Evolutionary conservation across 2,888 invertebrate genomes (phyloP).

Genomic region (Synergus gifuensis): DNA sequence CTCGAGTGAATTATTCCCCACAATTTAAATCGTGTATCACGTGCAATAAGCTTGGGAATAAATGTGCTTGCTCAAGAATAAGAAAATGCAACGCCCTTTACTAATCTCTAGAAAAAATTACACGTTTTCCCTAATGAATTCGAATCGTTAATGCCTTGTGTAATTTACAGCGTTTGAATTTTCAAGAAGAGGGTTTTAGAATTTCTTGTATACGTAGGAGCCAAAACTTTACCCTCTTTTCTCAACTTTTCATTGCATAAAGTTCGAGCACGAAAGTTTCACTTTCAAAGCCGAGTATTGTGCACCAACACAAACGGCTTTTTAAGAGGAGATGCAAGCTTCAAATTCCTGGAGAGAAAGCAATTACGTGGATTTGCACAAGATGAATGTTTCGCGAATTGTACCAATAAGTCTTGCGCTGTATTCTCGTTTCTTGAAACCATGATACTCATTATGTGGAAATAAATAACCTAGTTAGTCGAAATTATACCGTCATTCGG

Average conservation of each 20-base stretch:
- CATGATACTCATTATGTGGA: not conserved
- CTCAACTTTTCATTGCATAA: slow-evolving; percentile 14
- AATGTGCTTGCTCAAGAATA: not conserved
- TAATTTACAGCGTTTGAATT: slow-evolving; percentile 16
- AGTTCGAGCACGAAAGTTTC: slow-evolving; percentile 12
- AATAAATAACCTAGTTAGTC: not conserved
- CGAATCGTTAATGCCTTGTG: slow-evolving; percentile 6
- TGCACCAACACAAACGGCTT: slow-evolving; percentile 7
- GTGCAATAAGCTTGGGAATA: not conserved
- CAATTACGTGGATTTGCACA: slow-evolving; percentile 34
- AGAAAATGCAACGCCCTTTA: not conserved
- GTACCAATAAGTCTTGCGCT: slow-evolving; percentile 22
- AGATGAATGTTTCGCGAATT: slow-evolving; percentile 24
- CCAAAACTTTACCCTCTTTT: not conserved
- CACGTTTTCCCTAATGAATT: slow-evolving; percentile 11
- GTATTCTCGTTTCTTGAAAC: slow-evolving; percentile 11
- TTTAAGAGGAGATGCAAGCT: slow-evolving; percentile 5
- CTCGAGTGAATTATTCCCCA: slow-evolving; percentile 8
- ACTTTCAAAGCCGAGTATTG: slow-evolving; percentile 8
- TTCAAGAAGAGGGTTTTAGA: not conserved
- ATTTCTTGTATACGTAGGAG: slow-evolving; percentile 1
- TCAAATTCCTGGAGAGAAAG: slow-evolving; percentile 19
- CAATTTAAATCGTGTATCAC: not conserved
- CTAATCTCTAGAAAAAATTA: slow-evolving; percentile 18
- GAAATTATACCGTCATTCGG: not conserved